Evolutionary conservation across 2,113 vertebrate species (phyloP).

Genomic region (Nibea albiflora): DNA sequence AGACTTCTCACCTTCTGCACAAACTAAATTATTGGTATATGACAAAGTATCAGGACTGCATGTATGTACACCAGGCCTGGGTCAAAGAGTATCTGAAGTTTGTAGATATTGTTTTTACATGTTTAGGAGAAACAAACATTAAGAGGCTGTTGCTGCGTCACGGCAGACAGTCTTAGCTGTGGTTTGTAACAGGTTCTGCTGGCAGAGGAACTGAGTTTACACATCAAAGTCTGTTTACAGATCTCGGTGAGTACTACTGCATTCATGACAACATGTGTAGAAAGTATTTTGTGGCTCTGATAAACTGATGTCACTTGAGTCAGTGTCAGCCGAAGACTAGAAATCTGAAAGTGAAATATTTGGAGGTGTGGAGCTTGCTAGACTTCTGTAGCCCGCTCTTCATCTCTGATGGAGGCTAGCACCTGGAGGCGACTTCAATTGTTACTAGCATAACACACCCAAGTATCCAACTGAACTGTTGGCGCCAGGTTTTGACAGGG

Average conservation of each 20-base stretch:
- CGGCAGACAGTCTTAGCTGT: neutral
- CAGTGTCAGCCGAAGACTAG: neutral
- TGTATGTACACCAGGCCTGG: conserved; percentile 76
- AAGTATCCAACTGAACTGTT: neutral
- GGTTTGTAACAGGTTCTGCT: conserved; percentile 5
- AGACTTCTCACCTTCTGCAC: conserved; percentile 86
- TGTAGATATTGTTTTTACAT: neutral
- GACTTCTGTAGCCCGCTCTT: neutral
- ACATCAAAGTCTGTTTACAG: neutral
- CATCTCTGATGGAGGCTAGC: neutral
- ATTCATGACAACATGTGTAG: no score
- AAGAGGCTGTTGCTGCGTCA: conserved; percentile 2
- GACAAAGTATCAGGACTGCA: conserved; percentile 93
- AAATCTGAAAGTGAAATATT: neutral
- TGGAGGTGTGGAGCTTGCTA: neutral
- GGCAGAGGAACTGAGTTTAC: no score
- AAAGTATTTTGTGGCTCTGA: neutral
- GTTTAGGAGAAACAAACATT: neutral
- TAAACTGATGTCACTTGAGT: neutral
- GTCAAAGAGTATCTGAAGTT: conserved; percentile 59
- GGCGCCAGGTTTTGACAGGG: neutral
- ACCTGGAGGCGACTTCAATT: neutral
- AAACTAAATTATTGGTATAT: conserved; percentile 91
- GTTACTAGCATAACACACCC: neutral
- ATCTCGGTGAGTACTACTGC: no score